A percentile compares a stretch with the other conserved stretches of the same genome.
These are phyloP conservation scores for Ahaetulla prasina DNA, from an alignment of 2,113 vertebrate genomes.

Conservation along the genomic window DNA sequence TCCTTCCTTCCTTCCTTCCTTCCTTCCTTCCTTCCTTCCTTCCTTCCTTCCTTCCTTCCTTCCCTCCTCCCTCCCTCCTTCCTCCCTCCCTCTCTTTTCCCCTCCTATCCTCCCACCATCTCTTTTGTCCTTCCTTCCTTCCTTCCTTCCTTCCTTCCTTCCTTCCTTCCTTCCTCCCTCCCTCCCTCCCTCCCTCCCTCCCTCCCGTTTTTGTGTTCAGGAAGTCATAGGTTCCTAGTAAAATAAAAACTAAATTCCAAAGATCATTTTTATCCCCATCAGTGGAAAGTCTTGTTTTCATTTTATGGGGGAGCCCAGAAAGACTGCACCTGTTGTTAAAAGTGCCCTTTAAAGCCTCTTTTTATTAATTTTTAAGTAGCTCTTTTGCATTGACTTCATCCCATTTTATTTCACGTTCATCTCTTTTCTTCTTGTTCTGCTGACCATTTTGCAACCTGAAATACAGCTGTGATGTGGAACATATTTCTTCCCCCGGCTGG, in stretches of 20 bases:
- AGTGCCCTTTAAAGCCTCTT: background rate
- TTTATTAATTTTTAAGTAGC: background rate
- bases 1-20: fast-evolving
- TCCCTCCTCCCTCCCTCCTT: background rate
- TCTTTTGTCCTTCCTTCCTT: background rate
- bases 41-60: background rate
- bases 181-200: background rate
- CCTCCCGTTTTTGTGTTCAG: too few species aligned
- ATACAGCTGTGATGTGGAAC: conserved; percentile 42
- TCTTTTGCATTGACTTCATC: background rate
- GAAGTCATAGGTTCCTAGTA: too few species aligned
- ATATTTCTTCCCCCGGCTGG: conserved; percentile 40
- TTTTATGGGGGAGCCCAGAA: background rate
- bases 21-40: background rate
- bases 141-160: background rate
- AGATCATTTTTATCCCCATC: conserved; percentile 6
- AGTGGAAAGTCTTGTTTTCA: background rate
- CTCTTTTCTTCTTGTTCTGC: background rate
- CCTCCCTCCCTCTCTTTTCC: too few species aligned
- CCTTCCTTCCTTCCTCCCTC: background rate
- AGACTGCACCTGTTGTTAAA: too few species aligned
- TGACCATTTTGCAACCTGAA: conserved; percentile 5
- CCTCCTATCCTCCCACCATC: too few species aligned
- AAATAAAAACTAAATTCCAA: background rate
- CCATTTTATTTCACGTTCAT: background rate